These are phyloP conservation scores for Ecdyonurus torrentis DNA, from an alignment of 2,888 invertebrate species.

Conservation along the genomic window DNA sequence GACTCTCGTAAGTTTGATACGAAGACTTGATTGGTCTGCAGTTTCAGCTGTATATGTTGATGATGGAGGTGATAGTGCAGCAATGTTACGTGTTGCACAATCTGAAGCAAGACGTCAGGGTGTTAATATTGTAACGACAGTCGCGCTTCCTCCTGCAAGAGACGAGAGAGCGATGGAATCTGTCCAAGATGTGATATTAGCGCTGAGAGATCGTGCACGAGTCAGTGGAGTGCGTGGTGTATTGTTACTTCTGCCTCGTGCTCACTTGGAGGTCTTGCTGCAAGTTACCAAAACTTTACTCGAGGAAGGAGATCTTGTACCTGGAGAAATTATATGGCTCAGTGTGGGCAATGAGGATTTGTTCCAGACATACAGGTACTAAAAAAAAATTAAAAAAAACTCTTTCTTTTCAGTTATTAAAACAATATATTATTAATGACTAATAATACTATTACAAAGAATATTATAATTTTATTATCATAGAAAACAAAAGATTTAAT, in stretches of 20 bases:
- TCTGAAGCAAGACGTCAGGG: slow-evolving; percentile 4
- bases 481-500: background rate
- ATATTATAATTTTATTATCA: background rate
- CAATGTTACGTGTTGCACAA: slow-evolving; percentile 11
- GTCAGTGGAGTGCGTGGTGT: slow-evolving; percentile 9
- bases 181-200: background rate
- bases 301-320: slow-evolving; percentile 11
- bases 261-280: slow-evolving; percentile 10
- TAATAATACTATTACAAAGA: background rate
- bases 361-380: slow-evolving; percentile 12
- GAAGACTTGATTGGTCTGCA: slow-evolving; percentile 10
- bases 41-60: slow-evolving; percentile 12
- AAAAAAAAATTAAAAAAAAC: too few species aligned
- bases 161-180: slow-evolving; percentile 1
- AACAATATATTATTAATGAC: background rate
- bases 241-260: slow-evolving; percentile 12
- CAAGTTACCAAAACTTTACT: slow-evolving; percentile 10
- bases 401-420: background rate
- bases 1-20: slow-evolving; percentile 9
- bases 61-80: slow-evolving; percentile 13
- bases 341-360: slow-evolving; percentile 11
- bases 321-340: slow-evolving; percentile 12
- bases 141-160: slow-evolving; percentile 2
- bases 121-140: background rate
- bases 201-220: background rate